phyloP scores from a whole-genome alignment of 2,888 invertebrate genomes.

The Drosophila formosana region DNA sequence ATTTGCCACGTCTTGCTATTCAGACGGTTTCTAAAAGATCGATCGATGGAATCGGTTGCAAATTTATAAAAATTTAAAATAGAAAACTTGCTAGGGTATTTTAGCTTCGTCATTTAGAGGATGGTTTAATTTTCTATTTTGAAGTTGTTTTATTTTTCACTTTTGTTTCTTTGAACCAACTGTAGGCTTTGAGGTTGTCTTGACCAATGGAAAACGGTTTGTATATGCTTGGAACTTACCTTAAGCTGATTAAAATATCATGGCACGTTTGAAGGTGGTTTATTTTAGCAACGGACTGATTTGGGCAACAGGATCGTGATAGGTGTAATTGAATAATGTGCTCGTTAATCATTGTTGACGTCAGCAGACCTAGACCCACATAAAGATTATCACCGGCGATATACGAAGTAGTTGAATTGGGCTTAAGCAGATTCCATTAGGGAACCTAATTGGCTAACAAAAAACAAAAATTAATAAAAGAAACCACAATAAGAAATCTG shows the following conservation, averaged over 20 bases:
- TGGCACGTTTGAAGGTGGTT: neutral
- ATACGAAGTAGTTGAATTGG: constrained; percentile 16
- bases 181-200: neutral
- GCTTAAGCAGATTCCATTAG: constrained; percentile 19
- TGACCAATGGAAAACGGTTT: neutral
- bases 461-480: constrained; percentile 2
- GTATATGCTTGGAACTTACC: neutral
- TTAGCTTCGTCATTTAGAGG: too few species aligned
- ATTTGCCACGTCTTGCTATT: too few species aligned
- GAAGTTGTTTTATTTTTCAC: neutral
- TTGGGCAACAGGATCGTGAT: constrained; percentile 1
- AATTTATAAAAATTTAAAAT: too few species aligned
- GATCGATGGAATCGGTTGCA: too few species aligned
- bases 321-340: constrained; percentile 27
- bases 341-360: constrained; percentile 42
- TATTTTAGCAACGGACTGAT: neutral
- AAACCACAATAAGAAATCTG: constrained; percentile 4
- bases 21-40: too few species aligned
- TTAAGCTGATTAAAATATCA: constrained; percentile 1
- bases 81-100: too few species aligned
- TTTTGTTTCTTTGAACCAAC: neutral
- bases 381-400: constrained; percentile 48
- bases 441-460: constrained; percentile 21
- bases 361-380: constrained; percentile 35
- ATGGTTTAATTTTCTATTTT: too few species aligned